Conservation (phyloP, 2,888 invertebrate species). For the Gonocerus acuteangulatus region DNA sequence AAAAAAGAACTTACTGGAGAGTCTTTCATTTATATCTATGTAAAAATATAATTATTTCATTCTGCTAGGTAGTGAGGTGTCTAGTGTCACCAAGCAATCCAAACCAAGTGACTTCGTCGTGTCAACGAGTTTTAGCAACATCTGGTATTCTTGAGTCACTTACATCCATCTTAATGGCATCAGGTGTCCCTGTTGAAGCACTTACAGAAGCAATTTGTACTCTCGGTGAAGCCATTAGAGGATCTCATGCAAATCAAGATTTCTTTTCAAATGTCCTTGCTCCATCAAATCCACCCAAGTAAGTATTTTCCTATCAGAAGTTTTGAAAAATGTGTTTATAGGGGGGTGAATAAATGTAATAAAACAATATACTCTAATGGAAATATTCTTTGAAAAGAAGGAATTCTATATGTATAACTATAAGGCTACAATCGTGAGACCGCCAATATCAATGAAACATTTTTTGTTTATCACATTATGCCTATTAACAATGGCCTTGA, state of each 20-base stretch:
- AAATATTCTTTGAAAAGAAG: too few relatives aligned
- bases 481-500: too few relatives aligned
- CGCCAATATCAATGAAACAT: too few relatives aligned
- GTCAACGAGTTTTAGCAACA: constrained; percentile 82
- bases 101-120: constrained; percentile 63
- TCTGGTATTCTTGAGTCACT: constrained; percentile 74
- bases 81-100: constrained; percentile 91
- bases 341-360: not conserved
- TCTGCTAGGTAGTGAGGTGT: constrained; percentile 56
- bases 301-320: constrained; percentile 20
- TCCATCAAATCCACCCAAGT: constrained; percentile 82
- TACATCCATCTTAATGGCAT: constrained; percentile 88
- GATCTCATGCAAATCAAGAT: constrained; percentile 83
- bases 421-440: too few relatives aligned
- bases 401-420: too few relatives aligned
- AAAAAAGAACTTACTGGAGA: too few relatives aligned
- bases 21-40: too few relatives aligned
- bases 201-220: constrained; percentile 92
- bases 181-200: constrained; percentile 92
- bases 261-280: constrained; percentile 84
- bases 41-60: not conserved
- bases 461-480: too few relatives aligned
- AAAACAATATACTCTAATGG: not conserved
- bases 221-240: constrained; percentile 88
- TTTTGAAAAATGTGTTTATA: too few relatives aligned